phyloP scores from a whole-genome alignment of 2,797 vertebrate genomes.

The Odontamblyopus lacepedii region DNA sequence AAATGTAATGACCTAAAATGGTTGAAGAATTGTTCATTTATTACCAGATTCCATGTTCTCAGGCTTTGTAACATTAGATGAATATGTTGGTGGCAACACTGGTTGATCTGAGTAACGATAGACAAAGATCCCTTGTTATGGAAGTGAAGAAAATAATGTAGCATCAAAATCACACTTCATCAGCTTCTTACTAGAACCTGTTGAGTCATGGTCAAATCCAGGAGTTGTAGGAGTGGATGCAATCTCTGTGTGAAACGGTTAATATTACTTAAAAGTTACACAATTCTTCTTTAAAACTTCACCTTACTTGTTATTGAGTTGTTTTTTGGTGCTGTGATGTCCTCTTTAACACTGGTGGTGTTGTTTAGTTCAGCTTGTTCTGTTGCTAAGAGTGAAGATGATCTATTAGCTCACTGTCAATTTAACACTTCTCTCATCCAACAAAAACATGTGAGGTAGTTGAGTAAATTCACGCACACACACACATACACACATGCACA shows the following conservation, averaged over 20 bases:
- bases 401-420: neutral
- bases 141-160: neutral
- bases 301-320: slow-evolving; percentile 26
- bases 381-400: slow-evolving; percentile 19
- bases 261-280: neutral
- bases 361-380: slow-evolving; percentile 23
- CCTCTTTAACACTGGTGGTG: slow-evolving; percentile 8
- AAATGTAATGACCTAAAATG: neutral
- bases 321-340: neutral
- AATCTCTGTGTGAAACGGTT: neutral
- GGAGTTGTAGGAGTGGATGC: neutral
- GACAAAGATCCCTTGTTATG: neutral
- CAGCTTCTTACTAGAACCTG: neutral
- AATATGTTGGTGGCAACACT: neutral
- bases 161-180: neutral
- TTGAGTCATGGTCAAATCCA: neutral
- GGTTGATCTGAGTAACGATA: neutral
- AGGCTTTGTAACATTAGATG: neutral
- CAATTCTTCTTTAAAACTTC: neutral
- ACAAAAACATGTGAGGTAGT: neutral
- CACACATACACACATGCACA: too few species aligned
- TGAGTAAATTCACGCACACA: too few species aligned
- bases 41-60: slow-evolving; percentile 1
- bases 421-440: neutral
- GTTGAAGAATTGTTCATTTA: neutral